Evolutionary conservation across 2,888 invertebrate genomes (phyloP).

Genomic region (Drepanosiphum platanoidis): DNA sequence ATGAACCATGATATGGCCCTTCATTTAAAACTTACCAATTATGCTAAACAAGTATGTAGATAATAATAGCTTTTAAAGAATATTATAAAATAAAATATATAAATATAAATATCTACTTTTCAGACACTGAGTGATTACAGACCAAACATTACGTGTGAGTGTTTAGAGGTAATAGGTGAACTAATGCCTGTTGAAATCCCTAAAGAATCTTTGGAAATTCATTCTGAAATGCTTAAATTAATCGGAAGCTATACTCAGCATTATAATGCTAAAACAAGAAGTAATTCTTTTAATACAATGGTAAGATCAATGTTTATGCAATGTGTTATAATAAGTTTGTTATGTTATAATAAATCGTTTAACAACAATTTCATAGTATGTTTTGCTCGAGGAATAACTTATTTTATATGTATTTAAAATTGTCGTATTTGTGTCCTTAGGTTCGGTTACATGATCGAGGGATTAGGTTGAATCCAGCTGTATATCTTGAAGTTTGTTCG

Average conservation of each 20-base stretch:
- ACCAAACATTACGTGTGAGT: slow-evolving; percentile 82
- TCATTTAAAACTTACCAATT: slow-evolving; percentile 71
- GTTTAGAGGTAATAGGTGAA: slow-evolving; percentile 82
- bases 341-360: no score
- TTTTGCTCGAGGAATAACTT: no score
- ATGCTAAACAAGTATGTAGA: slow-evolving; percentile 68
- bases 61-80: slow-evolving; percentile 3
- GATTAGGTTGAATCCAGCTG: slow-evolving; percentile 76
- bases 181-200: slow-evolving; percentile 74
- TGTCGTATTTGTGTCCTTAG: slow-evolving; percentile 65
- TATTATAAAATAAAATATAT: not conserved
- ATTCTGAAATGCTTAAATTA: slow-evolving; percentile 73
- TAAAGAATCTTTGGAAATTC: slow-evolving; percentile 68
- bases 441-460: slow-evolving; percentile 81
- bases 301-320: slow-evolving; percentile 69
- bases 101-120: slow-evolving; percentile 63
- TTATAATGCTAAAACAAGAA: slow-evolving; percentile 89
- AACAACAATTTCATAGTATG: no score
- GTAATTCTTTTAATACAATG: slow-evolving; percentile 87
- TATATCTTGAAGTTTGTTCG: slow-evolving; percentile 77
- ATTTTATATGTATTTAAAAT: slow-evolving; percentile 1
- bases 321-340: not conserved
- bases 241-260: slow-evolving; percentile 86
- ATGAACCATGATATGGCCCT: slow-evolving; percentile 70
- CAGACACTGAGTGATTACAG: slow-evolving; percentile 79